Conservation (phyloP, 2,888 invertebrate genomes). For the Nebria salina region DNA sequence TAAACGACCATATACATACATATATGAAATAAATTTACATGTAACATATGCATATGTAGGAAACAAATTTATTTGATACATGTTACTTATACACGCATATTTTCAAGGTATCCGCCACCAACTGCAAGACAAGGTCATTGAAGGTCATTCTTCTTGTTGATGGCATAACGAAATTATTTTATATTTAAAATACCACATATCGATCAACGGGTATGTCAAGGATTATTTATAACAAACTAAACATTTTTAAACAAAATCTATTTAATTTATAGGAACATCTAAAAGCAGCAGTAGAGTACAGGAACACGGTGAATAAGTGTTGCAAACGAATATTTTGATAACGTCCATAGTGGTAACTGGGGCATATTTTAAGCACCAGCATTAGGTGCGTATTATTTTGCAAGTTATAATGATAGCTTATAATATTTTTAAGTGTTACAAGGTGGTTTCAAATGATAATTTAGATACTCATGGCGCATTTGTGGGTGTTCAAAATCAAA, state of each 20-base stretch:
- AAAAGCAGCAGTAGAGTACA: too few relatives aligned
- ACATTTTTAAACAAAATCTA: too few relatives aligned
- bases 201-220: background rate
- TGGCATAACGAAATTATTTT: background rate
- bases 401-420: background rate
- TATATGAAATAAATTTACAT: too few relatives aligned
- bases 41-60: too few relatives aligned
- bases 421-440: background rate
- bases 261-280: too few relatives aligned
- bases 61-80: too few relatives aligned
- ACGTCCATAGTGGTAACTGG: background rate
- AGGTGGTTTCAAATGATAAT: background rate
- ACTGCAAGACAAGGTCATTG: background rate
- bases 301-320: too few relatives aligned
- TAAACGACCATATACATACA: too few relatives aligned
- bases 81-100: background rate
- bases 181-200: background rate
- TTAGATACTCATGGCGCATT: background rate
- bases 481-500: background rate
- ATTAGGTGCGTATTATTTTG: background rate
- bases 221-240: too few relatives aligned
- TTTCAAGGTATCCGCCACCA: background rate
- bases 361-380: background rate
- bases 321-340: too few relatives aligned
- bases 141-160: slow-evolving; percentile 1